A percentile compares a stretch with the other conserved stretches of the same genome.
Evolutionary conservation across 2,888 invertebrate genomes (phyloP).

Genomic region (Oxystoma pomonae): DNA sequence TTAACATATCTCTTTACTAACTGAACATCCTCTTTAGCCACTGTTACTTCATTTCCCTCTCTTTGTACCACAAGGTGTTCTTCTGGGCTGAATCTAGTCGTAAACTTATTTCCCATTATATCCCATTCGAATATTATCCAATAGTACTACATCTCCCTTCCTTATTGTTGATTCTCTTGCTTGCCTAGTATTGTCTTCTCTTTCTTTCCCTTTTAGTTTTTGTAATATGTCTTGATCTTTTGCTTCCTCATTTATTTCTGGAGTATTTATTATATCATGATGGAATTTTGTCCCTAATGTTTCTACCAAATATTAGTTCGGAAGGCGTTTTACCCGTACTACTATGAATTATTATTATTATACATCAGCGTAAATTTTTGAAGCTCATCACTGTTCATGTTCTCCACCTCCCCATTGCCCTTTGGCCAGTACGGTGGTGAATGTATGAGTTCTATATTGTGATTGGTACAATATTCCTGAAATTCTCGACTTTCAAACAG

Average conservation of each 20-base stretch:
- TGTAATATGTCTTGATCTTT: slow-evolving; percentile 22
- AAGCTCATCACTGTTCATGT: slow-evolving; percentile 18
- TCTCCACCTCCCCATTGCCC: not conserved
- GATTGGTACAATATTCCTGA: not conserved
- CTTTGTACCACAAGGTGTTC: too few relatives aligned
- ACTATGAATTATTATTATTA: slow-evolving; percentile 29
- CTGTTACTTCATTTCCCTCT: too few relatives aligned
- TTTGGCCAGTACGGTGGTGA: not conserved
- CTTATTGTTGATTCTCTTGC: too few relatives aligned
- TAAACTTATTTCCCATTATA: too few relatives aligned
- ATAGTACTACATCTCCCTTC: too few relatives aligned
- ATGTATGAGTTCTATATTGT: not conserved
- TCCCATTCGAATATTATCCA: too few relatives aligned
- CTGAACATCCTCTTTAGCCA: too few relatives aligned
- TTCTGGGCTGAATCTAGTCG: too few relatives aligned
- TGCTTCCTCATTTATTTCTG: slow-evolving; percentile 23
- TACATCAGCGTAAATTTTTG: slow-evolving; percentile 27
- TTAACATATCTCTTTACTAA: too few relatives aligned
- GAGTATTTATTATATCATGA: too few relatives aligned
- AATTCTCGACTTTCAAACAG: slow-evolving; percentile 5
- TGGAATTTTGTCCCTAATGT: slow-evolving; percentile 11
- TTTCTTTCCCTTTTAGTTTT: slow-evolving; percentile 28
- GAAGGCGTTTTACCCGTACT: too few relatives aligned
- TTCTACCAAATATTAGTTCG: too few relatives aligned
- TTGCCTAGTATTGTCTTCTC: slow-evolving; percentile 20